A percentile compares a stretch with the other conserved stretches of the same genome.
Evolutionary conservation across 1,140 invertebrate species (phyloP).

Genomic region (Drosophila nannoptera): DNA sequence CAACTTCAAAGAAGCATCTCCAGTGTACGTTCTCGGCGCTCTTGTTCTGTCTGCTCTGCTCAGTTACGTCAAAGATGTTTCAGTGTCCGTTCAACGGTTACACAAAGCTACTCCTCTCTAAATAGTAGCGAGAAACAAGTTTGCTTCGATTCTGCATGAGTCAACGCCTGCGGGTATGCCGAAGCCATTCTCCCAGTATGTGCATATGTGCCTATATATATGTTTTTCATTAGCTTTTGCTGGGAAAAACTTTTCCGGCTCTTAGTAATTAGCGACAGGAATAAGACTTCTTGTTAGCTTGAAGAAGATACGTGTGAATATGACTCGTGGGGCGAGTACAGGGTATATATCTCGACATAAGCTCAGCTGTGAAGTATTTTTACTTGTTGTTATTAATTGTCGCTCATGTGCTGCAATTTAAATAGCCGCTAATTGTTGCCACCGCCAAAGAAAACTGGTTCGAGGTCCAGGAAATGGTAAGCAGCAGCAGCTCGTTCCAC

Average conservation of each 20-base stretch:
- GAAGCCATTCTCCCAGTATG: background rate
- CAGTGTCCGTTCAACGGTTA: conserved; percentile 61
- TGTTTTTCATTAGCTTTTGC: too few relatives aligned
- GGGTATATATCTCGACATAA: background rate
- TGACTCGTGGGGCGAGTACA: background rate
- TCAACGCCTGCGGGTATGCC: background rate
- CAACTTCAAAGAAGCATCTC: too few relatives aligned
- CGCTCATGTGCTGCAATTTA: conserved; percentile 70
- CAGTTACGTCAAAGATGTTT: conserved; percentile 47
- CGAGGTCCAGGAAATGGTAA: conserved; percentile 57
- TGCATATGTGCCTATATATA: background rate
- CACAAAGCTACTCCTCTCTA: conserved; percentile 24
- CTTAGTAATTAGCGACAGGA: too few relatives aligned
- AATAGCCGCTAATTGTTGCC: conserved; percentile 73
- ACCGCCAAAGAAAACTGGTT: conserved; percentile 62
- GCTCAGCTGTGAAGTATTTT: conserved; percentile 5
- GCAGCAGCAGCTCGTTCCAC: conserved; percentile 26
- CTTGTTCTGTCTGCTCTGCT: conserved; percentile 9
- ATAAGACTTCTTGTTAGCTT: too few relatives aligned
- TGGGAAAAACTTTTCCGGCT: too few relatives aligned
- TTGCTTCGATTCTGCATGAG: conserved; percentile 49
- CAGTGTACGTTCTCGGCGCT: background rate
- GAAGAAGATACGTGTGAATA: too few relatives aligned
- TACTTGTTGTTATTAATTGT: conserved; percentile 62
- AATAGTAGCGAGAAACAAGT: conserved; percentile 55